These are phyloP conservation scores for Numida meleagris DNA, from an alignment of 2,113 vertebrate species.

Conservation along the genomic window DNA sequence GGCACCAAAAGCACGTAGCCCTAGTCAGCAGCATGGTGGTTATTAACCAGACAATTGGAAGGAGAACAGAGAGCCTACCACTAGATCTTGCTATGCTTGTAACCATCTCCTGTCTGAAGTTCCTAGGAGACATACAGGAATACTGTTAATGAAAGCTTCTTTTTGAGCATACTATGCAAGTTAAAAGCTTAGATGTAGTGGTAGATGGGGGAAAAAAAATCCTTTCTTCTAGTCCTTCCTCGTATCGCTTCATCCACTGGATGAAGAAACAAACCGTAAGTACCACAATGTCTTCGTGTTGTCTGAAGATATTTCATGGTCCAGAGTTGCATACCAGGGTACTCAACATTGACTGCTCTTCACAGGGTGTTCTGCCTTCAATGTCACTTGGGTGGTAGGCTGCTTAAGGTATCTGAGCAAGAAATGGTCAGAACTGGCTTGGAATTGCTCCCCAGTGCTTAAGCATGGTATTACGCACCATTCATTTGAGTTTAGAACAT, in stretches of 20 bases:
- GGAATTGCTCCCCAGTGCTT: neutral
- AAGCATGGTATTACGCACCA: neutral
- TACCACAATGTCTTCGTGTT: neutral
- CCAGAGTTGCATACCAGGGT: neutral
- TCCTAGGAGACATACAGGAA: neutral
- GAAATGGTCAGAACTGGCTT: neutral
- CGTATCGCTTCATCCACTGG: neutral
- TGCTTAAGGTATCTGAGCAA: neutral
- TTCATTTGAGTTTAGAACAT: neutral
- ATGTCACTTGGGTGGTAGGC: neutral
- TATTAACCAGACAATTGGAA: neutral
- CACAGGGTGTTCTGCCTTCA: neutral
- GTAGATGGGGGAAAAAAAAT: neutral
- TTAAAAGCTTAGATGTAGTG: constrained; percentile 22
- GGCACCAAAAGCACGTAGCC: constrained; percentile 14
- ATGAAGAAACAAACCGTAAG: neutral
- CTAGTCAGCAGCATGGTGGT: constrained; percentile 20
- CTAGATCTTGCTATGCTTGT: neutral
- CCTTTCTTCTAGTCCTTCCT: neutral
- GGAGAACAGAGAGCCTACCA: neutral
- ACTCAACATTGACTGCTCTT: neutral
- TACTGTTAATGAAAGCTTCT: neutral
- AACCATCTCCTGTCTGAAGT: constrained; percentile 5
- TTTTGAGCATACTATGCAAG: constrained; percentile 60
- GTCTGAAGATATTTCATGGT: constrained; percentile 10